Conservation (phyloP, 2,113 vertebrate species). For the Psephotus haematonotus region DNA sequence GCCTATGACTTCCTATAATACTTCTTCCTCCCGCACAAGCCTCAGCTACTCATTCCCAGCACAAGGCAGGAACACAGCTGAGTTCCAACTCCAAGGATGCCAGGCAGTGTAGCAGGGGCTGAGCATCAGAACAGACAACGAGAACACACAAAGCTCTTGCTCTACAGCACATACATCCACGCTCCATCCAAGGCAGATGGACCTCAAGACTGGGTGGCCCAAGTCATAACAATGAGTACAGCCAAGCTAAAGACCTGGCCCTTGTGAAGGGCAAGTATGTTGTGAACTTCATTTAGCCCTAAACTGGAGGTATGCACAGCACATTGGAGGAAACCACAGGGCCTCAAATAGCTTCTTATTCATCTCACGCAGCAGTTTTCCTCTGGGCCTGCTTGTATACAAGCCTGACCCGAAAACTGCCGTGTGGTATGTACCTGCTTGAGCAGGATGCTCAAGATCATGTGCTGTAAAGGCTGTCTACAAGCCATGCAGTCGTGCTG, state of each 20-base stretch:
- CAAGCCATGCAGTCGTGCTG: fast-evolving
- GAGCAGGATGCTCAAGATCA: background rate
- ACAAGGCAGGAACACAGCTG: background rate
- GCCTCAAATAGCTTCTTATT: background rate
- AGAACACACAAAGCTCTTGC: background rate
- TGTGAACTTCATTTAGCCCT: background rate
- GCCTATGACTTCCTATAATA: background rate
- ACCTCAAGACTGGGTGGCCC: background rate
- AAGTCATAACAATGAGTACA: fast-evolving
- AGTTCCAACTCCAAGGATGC: background rate
- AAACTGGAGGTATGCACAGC: background rate
- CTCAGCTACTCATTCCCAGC: fast-evolving
- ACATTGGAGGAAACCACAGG: background rate
- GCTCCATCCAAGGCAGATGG: background rate
- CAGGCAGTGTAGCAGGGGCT: background rate
- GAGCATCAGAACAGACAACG: background rate
- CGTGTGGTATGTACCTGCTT: fast-evolving
- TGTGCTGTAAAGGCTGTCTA: background rate
- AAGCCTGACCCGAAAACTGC: background rate
- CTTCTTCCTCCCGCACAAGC: background rate
- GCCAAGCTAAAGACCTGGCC: background rate
- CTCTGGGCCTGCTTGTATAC: background rate
- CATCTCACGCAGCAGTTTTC: background rate
- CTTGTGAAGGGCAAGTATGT: fast-evolving
- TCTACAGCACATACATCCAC: fast-evolving